phyloP scores from a whole-genome alignment of 1,140 invertebrate species.

The Capitella teleta region DNA sequence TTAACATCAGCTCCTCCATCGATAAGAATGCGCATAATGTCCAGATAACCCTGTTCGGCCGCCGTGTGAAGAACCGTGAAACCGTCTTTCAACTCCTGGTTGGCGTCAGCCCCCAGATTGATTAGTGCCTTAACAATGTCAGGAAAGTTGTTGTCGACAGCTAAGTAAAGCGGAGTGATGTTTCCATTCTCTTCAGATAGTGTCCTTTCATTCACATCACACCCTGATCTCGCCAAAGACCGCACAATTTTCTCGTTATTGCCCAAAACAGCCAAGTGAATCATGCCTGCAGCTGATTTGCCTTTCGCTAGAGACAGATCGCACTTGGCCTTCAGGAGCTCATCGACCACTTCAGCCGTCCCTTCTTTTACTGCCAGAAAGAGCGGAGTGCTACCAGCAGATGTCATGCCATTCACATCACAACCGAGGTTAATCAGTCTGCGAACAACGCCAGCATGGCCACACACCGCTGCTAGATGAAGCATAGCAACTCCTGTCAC shows the following conservation, averaged over 20 bases:
- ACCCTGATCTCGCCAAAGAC: neutral
- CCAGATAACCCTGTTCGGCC: constrained; percentile 2
- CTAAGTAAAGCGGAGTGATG: constrained; percentile 75
- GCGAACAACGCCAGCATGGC: constrained; percentile 1
- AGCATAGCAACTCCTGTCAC: constrained; percentile 1
- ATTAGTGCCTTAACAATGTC: constrained; percentile 72
- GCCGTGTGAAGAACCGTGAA: constrained; percentile 4
- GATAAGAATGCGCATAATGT: neutral
- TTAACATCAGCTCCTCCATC: neutral
- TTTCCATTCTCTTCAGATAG: constrained; percentile 7
- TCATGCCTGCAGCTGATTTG: neutral
- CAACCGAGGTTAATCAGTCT: constrained; percentile 7
- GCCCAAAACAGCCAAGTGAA: constrained; percentile 6
- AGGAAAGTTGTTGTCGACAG: constrained; percentile 92
- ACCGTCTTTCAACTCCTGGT: constrained; percentile 78
- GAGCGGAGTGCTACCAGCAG: constrained; percentile 4
- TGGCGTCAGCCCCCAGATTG: constrained; percentile 87
- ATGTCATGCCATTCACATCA: constrained; percentile 10
- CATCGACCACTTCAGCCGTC: constrained; percentile 6
- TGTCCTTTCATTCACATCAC: constrained; percentile 1
- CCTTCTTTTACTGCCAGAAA: constrained; percentile 11
- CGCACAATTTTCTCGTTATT: constrained; percentile 6
- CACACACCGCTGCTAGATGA: constrained; percentile 5
- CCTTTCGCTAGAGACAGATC: neutral
- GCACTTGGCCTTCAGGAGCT: constrained; percentile 7